Conservation (phyloP, 2,113 vertebrate genomes). For the Myanophis thanlyinensis region DNA sequence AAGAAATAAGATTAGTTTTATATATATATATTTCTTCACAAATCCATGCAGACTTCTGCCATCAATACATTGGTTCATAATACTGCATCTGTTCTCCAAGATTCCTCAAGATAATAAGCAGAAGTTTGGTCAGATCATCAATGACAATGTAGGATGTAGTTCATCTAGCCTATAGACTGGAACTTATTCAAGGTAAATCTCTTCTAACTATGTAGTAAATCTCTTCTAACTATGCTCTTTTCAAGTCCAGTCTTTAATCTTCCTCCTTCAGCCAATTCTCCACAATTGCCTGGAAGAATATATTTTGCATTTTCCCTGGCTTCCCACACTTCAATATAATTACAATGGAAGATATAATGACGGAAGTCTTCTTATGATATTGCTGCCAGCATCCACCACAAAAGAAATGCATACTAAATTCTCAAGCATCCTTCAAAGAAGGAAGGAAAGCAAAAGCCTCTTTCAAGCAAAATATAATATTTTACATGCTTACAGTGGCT, state of each 20-base stretch:
- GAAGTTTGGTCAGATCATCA: background rate
- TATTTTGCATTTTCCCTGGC: background rate
- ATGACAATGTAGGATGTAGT: background rate
- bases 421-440: background rate
- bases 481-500: background rate
- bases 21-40: background rate
- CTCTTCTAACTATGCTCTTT: background rate
- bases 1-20: background rate
- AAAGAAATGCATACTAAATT: background rate
- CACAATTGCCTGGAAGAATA: background rate
- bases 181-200: background rate
- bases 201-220: background rate
- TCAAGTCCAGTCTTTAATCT: background rate
- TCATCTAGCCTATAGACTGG: background rate
- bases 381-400: background rate
- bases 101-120: background rate
- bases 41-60: background rate
- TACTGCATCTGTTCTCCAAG: background rate
- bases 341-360: background rate
- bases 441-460: background rate
- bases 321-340: background rate
- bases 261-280: background rate
- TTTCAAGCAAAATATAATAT: background rate
- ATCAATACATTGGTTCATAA: background rate
- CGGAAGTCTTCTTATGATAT: background rate